phyloP scores from a whole-genome alignment of 1,140 invertebrate genomes.

The Eumaeus atala region DNA sequence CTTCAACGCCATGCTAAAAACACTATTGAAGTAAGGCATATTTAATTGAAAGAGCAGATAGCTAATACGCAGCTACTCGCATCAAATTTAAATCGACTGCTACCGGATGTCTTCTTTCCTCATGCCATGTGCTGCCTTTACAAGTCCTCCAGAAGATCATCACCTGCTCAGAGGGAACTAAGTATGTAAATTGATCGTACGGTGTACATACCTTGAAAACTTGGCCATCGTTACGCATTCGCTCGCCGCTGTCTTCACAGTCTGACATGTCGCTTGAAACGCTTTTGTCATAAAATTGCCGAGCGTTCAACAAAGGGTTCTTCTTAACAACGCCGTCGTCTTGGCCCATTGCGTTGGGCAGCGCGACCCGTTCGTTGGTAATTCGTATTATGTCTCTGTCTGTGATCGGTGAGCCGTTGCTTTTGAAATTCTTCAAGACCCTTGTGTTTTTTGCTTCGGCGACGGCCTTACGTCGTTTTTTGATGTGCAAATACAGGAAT shows the following conservation, averaged over 20 bases:
- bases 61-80: too few species aligned
- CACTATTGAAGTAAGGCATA: too few species aligned
- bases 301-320: conserved; percentile 79
- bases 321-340: conserved; percentile 82
- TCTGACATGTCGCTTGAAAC: conserved; percentile 66
- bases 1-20: too few species aligned
- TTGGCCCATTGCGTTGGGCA: conserved; percentile 45
- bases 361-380: conserved; percentile 50
- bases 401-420: conserved; percentile 50
- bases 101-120: too few species aligned
- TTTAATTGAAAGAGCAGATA: too few species aligned
- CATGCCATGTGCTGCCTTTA: too few species aligned
- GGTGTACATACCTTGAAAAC: conserved; percentile 45
- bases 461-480: conserved; percentile 68
- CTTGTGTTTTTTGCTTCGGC: conserved; percentile 38
- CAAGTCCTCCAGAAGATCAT: too few species aligned
- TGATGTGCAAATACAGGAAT: conserved; percentile 85
- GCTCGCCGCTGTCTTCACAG: conserved; percentile 56
- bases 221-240: conserved; percentile 37
- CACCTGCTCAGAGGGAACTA: too few species aligned
- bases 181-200: too few species aligned
- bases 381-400: conserved; percentile 60
- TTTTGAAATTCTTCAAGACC: conserved; percentile 47
- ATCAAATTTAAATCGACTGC: too few species aligned
- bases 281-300: conserved; percentile 76